These are phyloP conservation scores for Ochotona curzoniae DNA, from an alignment of 2,113 vertebrate species.

Conservation along the genomic window DNA sequence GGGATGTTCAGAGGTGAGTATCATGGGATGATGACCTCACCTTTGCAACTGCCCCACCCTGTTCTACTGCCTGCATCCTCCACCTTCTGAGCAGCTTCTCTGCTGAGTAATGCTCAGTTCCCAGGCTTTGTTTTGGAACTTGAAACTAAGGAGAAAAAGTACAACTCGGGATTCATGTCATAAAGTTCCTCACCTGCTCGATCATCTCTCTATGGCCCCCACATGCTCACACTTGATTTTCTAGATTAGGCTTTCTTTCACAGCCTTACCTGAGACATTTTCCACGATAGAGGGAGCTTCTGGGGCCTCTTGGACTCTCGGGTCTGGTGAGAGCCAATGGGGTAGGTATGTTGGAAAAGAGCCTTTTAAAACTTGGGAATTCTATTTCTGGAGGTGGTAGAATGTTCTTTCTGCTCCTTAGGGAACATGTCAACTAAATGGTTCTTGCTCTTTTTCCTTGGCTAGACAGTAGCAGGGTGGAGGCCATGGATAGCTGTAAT, in stretches of 20 bases:
- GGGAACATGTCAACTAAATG: conserved; percentile 43
- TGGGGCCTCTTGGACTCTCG: not conserved
- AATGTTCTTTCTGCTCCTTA: conserved; percentile 60
- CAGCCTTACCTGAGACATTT: not conserved
- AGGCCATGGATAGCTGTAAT: not conserved
- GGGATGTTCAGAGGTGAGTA: conserved; percentile 34
- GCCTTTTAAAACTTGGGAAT: conserved; percentile 37
- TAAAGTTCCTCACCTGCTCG: not conserved
- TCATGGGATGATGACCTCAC: conserved; percentile 69
- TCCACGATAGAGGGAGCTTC: not conserved
- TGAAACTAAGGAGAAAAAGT: conserved; percentile 33
- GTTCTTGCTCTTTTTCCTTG: conserved; percentile 27
- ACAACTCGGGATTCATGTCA: conserved; percentile 17
- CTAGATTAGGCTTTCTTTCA: not conserved
- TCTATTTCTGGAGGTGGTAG: conserved; percentile 61
- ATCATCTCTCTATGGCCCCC: not conserved
- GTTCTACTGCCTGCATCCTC: not conserved
- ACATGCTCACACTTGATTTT: not conserved
- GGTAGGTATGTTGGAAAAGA: not conserved
- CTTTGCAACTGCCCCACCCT: conserved; percentile 44
- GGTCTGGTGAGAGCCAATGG: not conserved
- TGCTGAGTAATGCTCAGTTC: conserved; percentile 73
- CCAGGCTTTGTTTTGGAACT: conserved; percentile 60
- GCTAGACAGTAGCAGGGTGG: not conserved
- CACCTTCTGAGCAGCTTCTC: conserved; percentile 38